phyloP scores from a whole-genome alignment of 2,113 vertebrate species.

The Ciconia boyciana region DNA sequence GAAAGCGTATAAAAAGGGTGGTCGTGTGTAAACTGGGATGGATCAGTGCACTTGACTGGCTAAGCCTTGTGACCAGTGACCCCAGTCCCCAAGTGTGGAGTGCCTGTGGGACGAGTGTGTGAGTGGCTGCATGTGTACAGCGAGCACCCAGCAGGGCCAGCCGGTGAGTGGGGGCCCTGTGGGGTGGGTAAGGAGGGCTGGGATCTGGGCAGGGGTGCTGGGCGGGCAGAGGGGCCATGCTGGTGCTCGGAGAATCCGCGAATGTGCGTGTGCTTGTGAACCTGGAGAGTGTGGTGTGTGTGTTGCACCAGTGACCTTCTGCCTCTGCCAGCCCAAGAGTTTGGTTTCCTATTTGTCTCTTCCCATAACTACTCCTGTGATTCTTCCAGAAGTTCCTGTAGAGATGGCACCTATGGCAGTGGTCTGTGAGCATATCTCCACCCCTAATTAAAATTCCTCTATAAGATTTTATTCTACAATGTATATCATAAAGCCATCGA shows the following conservation, averaged over 20 bases:
- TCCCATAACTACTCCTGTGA: background rate
- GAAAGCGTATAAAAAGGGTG: background rate
- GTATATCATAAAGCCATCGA: background rate
- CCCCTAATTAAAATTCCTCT: background rate
- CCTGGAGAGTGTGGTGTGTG: background rate
- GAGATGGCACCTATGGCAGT: background rate
- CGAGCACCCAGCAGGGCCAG: background rate
- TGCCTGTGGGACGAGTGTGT: background rate
- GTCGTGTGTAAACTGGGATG: accelerated
- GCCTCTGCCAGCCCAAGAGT: background rate
- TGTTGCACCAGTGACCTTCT: background rate
- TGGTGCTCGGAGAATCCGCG: accelerated
- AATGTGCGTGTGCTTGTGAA: background rate
- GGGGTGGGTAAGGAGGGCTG: accelerated
- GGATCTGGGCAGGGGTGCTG: accelerated
- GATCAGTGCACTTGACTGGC: background rate
- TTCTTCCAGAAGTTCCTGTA: background rate
- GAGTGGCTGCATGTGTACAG: too few species aligned
- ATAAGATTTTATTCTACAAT: background rate
- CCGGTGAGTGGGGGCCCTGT: accelerated
- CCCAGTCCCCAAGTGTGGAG: background rate
- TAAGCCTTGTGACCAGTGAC: background rate
- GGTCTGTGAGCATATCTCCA: accelerated
- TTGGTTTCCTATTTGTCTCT: background rate
- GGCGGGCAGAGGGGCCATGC: accelerated